phyloP scores from a whole-genome alignment of 2,888 invertebrate genomes.

The Polyommatus icarus region DNA sequence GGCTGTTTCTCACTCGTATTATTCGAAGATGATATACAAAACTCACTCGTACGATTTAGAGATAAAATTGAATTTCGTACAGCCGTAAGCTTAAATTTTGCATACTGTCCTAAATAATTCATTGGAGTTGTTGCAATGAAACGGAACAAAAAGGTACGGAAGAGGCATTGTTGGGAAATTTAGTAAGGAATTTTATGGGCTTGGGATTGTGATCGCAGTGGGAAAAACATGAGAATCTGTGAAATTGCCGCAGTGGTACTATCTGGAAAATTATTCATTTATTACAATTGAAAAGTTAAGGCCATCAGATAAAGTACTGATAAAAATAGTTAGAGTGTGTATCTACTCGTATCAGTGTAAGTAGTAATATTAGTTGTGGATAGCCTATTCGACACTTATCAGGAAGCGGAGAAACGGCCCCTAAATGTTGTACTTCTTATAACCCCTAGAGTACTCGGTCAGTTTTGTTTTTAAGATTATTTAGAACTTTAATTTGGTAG shows the following conservation, averaged over 20 bases:
- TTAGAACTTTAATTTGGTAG: background rate
- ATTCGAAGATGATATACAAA: background rate
- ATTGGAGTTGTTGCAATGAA: slow-evolving; percentile 30
- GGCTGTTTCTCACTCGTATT: slow-evolving; percentile 7
- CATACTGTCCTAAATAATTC: slow-evolving; percentile 29
- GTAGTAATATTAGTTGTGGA: too few species aligned
- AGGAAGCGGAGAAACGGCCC: too few species aligned
- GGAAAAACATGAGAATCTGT: slow-evolving; percentile 6
- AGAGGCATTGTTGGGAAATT: slow-evolving; percentile 22
- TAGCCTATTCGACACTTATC: too few species aligned
- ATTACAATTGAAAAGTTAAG: background rate
- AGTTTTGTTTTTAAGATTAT: too few species aligned
- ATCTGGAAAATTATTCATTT: background rate
- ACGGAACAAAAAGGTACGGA: slow-evolving; percentile 23
- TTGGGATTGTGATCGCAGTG: slow-evolving; percentile 1
- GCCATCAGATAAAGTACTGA: too few species aligned
- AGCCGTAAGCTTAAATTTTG: slow-evolving; percentile 9
- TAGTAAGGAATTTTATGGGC: slow-evolving; percentile 4
- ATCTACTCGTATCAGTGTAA: too few species aligned
- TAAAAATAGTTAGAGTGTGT: too few species aligned
- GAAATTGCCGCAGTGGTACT: background rate
- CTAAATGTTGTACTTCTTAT: background rate
- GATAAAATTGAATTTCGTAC: slow-evolving; percentile 26
- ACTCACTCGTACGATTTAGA: background rate
- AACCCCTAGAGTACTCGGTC: background rate